Conservation (phyloP, 2,888 invertebrate species). For the Acrocyrtus sp. region DNA sequence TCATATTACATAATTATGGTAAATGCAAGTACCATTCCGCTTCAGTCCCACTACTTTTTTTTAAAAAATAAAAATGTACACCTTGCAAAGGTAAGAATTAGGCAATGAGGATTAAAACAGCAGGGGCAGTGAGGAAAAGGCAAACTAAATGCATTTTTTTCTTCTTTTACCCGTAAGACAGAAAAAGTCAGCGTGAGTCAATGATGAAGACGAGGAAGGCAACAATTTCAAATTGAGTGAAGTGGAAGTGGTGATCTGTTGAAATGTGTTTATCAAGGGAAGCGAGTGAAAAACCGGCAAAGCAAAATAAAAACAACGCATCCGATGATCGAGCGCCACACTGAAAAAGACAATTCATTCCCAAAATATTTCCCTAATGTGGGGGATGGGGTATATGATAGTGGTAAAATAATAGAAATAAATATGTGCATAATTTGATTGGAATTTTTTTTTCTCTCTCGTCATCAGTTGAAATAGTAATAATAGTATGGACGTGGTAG, state of each 20-base stretch:
- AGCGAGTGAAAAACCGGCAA: slow-evolving; percentile 3
- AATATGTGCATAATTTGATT: slow-evolving; percentile 49
- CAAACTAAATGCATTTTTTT: background rate
- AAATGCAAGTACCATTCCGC: slow-evolving; percentile 8
- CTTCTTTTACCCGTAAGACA: too few species aligned
- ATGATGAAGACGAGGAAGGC: slow-evolving; percentile 5
- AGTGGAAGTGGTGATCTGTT: slow-evolving; percentile 1
- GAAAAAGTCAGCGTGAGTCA: slow-evolving; percentile 42
- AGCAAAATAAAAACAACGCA: background rate
- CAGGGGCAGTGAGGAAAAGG: too few species aligned
- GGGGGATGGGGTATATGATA: background rate
- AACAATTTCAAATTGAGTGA: background rate
- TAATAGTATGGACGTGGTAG: background rate
- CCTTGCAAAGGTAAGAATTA: background rate
- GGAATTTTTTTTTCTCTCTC: slow-evolving; percentile 32
- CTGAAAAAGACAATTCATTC: background rate
- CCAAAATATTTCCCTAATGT: background rate
- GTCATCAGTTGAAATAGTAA: slow-evolving; percentile 5
- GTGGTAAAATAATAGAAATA: slow-evolving; percentile 6
- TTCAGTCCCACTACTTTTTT: slow-evolving; percentile 6
- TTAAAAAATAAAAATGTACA: too few species aligned
- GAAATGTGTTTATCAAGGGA: slow-evolving; percentile 26
- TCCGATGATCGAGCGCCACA: too few species aligned
- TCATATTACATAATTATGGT: background rate
- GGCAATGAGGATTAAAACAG: too few species aligned